A percentile compares a stretch with the other conserved stretches of the same genome.
These are phyloP conservation scores for Syrista parreyssii DNA, from an alignment of 2,888 invertebrate species.

Conservation along the genomic window DNA sequence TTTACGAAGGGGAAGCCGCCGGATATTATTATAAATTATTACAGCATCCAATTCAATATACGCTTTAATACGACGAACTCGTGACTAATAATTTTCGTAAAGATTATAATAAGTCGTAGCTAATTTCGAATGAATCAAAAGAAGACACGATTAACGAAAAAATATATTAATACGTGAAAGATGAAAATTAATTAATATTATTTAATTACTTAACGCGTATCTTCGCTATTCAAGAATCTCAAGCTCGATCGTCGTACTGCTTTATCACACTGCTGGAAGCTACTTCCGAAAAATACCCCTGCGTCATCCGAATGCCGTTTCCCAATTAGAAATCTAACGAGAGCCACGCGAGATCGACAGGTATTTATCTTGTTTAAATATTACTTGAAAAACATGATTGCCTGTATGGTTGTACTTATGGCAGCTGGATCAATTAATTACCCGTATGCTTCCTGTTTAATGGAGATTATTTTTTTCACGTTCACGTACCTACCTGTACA, in stretches of 20 bases:
- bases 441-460: constrained; percentile 19
- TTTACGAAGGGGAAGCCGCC: background rate
- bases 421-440: constrained; percentile 21
- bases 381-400: background rate
- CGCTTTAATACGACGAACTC: background rate
- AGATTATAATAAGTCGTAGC: background rate
- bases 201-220: background rate
- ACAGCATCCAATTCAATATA: background rate
- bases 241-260: background rate
- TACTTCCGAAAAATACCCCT: background rate
- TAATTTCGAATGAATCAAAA: background rate
- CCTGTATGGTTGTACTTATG: background rate
- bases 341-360: background rate
- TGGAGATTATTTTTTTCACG: background rate
- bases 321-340: background rate
- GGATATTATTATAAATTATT: background rate
- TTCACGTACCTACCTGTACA: background rate
- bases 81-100: background rate
- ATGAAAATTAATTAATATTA: background rate
- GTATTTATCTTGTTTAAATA: background rate
- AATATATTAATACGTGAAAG: background rate
- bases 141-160: background rate
- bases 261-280: background rate
- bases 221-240: background rate
- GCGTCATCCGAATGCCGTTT: background rate